Conservation (phyloP, 2,113 vertebrate genomes). For the Sphaerodactylus townsendi region DNA sequence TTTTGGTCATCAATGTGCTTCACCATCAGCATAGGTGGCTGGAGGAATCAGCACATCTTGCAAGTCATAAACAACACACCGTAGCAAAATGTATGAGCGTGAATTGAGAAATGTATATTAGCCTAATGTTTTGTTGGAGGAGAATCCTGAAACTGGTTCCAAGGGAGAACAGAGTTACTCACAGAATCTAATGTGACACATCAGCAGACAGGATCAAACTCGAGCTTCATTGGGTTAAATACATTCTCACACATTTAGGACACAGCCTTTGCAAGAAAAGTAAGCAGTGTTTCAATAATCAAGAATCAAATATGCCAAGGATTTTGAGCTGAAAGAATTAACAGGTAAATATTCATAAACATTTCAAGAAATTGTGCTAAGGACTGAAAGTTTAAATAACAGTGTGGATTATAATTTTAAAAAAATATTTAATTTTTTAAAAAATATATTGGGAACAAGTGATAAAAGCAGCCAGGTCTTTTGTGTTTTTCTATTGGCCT, state of each 20-base stretch:
- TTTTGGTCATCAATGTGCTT: background rate
- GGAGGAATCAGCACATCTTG: background rate
- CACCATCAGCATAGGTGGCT: background rate
- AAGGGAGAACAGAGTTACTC: background rate
- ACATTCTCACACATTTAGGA: background rate
- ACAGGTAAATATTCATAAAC: background rate
- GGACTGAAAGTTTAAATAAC: background rate
- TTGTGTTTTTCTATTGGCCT: conserved; percentile 3
- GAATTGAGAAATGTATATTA: background rate
- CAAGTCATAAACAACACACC: background rate
- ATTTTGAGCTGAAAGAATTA: background rate
- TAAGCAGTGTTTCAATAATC: background rate
- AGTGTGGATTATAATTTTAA: background rate
- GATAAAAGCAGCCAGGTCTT: background rate
- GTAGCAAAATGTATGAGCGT: background rate
- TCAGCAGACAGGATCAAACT: background rate
- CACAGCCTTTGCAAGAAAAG: background rate
- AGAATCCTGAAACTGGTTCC: background rate
- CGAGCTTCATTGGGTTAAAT: background rate
- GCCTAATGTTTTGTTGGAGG: background rate
- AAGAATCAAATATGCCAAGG: background rate
- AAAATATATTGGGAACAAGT: too few relatives aligned
- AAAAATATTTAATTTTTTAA: too few relatives aligned
- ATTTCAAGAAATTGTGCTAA: background rate
- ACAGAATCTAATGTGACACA: background rate